These are phyloP conservation scores for Anadara kagoshimensis DNA, from an alignment of 1,140 invertebrate species.

Conservation along the genomic window DNA sequence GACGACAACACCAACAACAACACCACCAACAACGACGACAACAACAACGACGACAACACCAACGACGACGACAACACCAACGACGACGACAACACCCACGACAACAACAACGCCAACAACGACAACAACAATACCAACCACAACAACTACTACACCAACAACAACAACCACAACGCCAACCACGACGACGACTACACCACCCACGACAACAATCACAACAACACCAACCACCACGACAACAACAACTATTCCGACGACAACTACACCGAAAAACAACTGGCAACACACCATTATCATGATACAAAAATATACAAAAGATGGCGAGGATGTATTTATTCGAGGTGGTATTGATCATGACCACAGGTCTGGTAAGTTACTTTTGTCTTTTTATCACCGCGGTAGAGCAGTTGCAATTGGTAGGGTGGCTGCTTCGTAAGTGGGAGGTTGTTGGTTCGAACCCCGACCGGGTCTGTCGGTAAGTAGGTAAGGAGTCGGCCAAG, in stretches of 20 bases:
- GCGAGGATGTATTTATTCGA: slow-evolving; percentile 75
- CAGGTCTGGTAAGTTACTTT: slow-evolving; percentile 42
- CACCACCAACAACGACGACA: not conserved
- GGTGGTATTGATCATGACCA: slow-evolving; percentile 71
- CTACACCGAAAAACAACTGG: slow-evolving; percentile 25
- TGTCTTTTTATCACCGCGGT: too few species aligned
- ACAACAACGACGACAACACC: not conserved
- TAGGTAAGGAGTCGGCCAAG: too few species aligned
- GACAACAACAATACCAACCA: not conserved
- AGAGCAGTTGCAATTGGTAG: too few species aligned
- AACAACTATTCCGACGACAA: slow-evolving; percentile 10
- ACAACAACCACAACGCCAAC: not conserved
- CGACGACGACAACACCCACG: not conserved
- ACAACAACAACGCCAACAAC: not conserved
- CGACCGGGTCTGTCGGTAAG: too few species aligned
- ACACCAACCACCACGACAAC: not conserved
- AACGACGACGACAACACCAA: not conserved
- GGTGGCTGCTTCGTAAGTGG: too few species aligned
- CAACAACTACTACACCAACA: not conserved
- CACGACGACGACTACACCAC: not conserved
- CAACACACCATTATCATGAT: slow-evolving; percentile 71
- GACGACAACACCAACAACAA: not conserved
- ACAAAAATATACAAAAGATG: slow-evolving; percentile 67
- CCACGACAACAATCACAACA: not conserved
- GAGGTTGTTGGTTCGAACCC: too few species aligned